phyloP scores from a whole-genome alignment of 1,140 invertebrate genomes.

The Copidosoma floridanum region DNA sequence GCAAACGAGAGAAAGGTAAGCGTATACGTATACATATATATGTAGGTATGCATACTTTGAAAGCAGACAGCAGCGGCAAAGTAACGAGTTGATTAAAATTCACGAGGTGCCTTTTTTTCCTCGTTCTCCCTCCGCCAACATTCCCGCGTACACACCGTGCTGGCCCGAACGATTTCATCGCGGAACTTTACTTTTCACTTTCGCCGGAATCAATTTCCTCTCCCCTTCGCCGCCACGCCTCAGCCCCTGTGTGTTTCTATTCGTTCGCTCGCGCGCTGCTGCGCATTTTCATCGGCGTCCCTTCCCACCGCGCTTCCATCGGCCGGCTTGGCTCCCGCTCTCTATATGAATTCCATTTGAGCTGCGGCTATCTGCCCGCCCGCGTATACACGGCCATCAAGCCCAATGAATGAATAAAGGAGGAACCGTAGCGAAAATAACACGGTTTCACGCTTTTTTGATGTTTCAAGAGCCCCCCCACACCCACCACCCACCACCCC shows the following conservation, averaged over 20 bases:
- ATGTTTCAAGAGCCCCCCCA: too few relatives aligned
- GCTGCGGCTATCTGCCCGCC: conserved; percentile 10
- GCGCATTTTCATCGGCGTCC: conserved; percentile 1
- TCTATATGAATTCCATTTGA: conserved; percentile 24
- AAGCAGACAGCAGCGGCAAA: conserved; percentile 6
- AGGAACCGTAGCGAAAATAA: conserved; percentile 12
- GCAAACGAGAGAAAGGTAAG: too few relatives aligned
- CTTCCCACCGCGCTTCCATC: conserved; percentile 9
- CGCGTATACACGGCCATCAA: too few relatives aligned
- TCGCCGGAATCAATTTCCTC: conserved; percentile 20
- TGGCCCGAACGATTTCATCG: conserved; percentile 19
- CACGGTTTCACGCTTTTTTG: conserved; percentile 1
- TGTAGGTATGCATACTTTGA: neutral
- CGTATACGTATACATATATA: neutral
- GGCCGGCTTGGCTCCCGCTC: neutral
- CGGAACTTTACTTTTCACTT: conserved; percentile 26
- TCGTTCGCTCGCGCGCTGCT: neutral
- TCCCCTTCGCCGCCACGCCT: too few relatives aligned
- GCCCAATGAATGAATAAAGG: conserved; percentile 22
- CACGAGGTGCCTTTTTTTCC: conserved; percentile 21
- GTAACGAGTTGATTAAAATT: conserved; percentile 28
- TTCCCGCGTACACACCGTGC: too few relatives aligned
- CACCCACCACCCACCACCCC: too few relatives aligned
- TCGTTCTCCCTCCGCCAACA: too few relatives aligned
- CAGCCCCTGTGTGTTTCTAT: too few relatives aligned